phyloP scores from a whole-genome alignment of 1,140 invertebrate species.

The Chironomus tepperi region DNA sequence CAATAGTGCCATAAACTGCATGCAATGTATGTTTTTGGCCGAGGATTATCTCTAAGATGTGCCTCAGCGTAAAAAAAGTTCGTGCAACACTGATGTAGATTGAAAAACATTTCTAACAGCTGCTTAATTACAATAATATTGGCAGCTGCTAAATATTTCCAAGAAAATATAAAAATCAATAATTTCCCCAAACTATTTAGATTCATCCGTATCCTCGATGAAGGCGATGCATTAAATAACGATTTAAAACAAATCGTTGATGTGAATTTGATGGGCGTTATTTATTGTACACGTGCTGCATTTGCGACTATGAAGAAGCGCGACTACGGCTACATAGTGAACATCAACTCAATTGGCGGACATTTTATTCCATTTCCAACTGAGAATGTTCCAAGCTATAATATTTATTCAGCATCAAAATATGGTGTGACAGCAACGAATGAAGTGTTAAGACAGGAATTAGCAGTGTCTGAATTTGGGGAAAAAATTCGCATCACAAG shows the following conservation, averaged over 20 bases:
- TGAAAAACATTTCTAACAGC: too few relatives aligned
- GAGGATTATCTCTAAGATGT: too few relatives aligned
- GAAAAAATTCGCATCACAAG: constrained; percentile 31
- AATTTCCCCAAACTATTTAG: neutral
- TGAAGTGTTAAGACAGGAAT: constrained; percentile 30
- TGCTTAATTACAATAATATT: too few relatives aligned
- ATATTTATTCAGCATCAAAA: constrained; percentile 26
- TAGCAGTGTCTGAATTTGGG: constrained; percentile 27
- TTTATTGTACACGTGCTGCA: constrained; percentile 56
- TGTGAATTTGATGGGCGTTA: constrained; percentile 58
- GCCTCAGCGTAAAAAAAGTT: too few relatives aligned
- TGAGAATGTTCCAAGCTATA: constrained; percentile 26
- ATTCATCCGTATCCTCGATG: neutral
- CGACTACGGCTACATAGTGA: constrained; percentile 27
- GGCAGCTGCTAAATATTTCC: too few relatives aligned
- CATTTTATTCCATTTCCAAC: constrained; percentile 21
- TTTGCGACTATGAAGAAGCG: constrained; percentile 36
- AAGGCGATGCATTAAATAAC: neutral
- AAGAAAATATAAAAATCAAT: too few relatives aligned
- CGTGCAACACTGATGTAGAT: too few relatives aligned
- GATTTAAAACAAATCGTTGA: constrained; percentile 40
- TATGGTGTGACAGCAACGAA: constrained; percentile 23
- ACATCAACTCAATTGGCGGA: constrained; percentile 21
- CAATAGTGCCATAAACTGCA: too few relatives aligned
- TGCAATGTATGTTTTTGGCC: too few relatives aligned